Base-by-base conservation (phyloP, 1,140 invertebrate genomes). In the Papilio polyxenes region DNA sequence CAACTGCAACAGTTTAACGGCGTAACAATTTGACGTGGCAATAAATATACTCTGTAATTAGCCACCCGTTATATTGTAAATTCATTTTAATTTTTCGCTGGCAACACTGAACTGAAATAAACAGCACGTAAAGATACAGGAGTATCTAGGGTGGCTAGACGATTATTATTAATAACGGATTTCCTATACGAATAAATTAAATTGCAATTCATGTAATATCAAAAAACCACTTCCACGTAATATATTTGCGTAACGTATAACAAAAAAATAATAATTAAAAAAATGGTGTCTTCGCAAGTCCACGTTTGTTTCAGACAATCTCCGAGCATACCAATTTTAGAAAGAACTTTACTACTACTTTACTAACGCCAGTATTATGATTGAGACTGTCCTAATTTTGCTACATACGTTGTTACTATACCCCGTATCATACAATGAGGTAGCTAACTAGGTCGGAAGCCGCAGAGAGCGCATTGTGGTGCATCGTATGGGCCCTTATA, bases 391-490 rank as follows among this genome's bases (percentile, higher is more conserved):
- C 65, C 65, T 37, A n/a, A 75, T 48, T 40, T 75, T n/a, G 40
- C 15, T 75, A 75, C 3, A 75, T 31, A 31, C 48, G 1, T 76
- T 20, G 75, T 53, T 49, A 76, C 11, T 49, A 0, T 76, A 49
- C 44, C 10, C 48, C 74, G 48, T 76, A 53, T 51, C 75, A 48
- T 76, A 76, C 75, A 76, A 76, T 51, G 75, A 76, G n/a, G 48
- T 31, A 23, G 48, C 48, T 76, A 76, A 76, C 75, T 76, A 76
- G 75, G 75, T 76, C 75, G 48, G 75, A n/a, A 53, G 75, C n/a
- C 75, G 49, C 65, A 69, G 65, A 69, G 65, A 49, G 48, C 44
- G 44, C 13, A 76, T 75, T 75, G 48, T 75, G 40, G 74, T 49
- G 44, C 48, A 53, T 23, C 75, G n/a, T n/a, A 49, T 51, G 44